phyloP scores from a whole-genome alignment of 2,888 invertebrate species.

The Diarsia rubi region DNA sequence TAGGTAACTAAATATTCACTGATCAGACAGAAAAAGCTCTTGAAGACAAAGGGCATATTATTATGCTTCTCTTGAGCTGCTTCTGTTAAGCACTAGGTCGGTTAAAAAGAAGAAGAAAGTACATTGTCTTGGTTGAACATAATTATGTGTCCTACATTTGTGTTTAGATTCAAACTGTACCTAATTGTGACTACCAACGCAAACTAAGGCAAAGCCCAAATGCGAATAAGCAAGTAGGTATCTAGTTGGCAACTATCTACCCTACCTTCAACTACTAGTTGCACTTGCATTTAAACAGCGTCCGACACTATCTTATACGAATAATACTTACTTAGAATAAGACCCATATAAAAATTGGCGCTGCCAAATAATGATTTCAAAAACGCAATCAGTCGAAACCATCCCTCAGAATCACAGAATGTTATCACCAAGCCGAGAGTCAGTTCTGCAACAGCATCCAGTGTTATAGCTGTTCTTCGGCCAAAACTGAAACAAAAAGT shows the following conservation, averaged over 20 bases:
- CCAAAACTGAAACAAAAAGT: constrained; percentile 80
- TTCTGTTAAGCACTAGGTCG: background rate
- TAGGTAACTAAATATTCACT: background rate
- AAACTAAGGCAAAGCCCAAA: background rate
- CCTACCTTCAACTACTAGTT: too few species aligned
- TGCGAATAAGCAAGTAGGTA: constrained; percentile 12
- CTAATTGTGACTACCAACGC: background rate
- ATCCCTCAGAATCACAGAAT: constrained; percentile 83
- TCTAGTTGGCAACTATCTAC: too few species aligned
- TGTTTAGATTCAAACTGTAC: constrained; percentile 4
- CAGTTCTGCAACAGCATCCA: constrained; percentile 75
- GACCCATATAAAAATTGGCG: constrained; percentile 78
- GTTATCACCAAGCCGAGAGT: constrained; percentile 75
- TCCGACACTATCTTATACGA: background rate
- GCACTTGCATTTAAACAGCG: constrained; percentile 5
- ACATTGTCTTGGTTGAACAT: background rate
- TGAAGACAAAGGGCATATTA: background rate
- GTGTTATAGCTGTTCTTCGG: constrained; percentile 77
- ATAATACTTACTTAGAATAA: constrained; percentile 78
- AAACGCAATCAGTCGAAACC: constrained; percentile 84
- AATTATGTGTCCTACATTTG: background rate
- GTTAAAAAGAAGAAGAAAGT: background rate
- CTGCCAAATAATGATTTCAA: constrained; percentile 81
- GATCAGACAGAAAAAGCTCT: background rate
- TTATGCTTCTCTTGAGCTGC: background rate